Base-by-base conservation (phyloP, 2,113 vertebrate species). In the Cochlearius cochlearius region DNA sequence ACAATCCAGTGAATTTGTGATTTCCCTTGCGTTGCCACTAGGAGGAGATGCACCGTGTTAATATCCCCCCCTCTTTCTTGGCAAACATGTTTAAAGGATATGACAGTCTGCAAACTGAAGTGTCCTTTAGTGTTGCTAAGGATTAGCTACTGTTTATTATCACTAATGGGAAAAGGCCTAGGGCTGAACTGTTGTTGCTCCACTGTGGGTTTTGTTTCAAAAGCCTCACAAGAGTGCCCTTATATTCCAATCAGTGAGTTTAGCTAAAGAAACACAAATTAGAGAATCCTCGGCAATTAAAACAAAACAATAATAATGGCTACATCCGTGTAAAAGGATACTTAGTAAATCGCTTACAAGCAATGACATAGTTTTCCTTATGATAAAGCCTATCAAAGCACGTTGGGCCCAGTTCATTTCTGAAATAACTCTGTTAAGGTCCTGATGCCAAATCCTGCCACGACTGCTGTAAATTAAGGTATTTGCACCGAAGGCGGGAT, bases 11-110 rank as follows among this genome's bases (percentile, higher is more conserved):
- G 83, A 92, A 81, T 88, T 93, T 83, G 77, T 96, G 93, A 96
- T 97, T 98, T 98, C 96, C 95, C 96, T 62, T 73, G 93, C 82
- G 96, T 94, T 96, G 85, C 97, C 98, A 97, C 98, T 98, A 98
- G 98, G 98, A 98, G 98, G 97, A 97, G 98, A 97, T 95, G 94
- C 79, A 47, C 93, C 62, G 95, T 96, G 8, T 87, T 88, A 15
- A 92, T 50, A 75, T 22, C 41, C 38, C 74, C 15, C 23, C 53
- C 9, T 50, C 69, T 68, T 53, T 72, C 94, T 5, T 22, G 68
- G 74, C 11, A 47, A 82, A 4, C 66, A 12, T 1, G 1, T 41
- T 86, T 64, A 92, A 73, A 66, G 58, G 62, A 76, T 68, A 8
- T 68, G 95, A 96, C 78, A 94, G 71, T 34, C 56, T 36, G 91